Evolutionary conservation across 2,888 invertebrate genomes (phyloP).

Genomic region (Caenorhabditis imperialis): DNA sequence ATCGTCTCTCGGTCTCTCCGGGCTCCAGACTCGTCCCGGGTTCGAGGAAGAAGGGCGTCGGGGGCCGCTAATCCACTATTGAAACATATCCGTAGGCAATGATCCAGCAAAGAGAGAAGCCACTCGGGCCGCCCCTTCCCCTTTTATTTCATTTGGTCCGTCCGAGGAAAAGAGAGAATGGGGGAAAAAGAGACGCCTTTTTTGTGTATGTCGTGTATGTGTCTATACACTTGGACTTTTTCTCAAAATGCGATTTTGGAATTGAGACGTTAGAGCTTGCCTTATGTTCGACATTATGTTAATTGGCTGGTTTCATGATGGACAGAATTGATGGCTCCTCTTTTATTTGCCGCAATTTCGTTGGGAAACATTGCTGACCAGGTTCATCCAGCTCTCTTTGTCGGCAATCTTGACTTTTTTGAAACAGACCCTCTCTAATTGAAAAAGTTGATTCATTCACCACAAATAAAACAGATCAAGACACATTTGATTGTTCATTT

Average conservation of each 20-base stretch:
- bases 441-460: too few relatives aligned
- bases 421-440: too few relatives aligned
- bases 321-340: too few relatives aligned
- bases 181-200: constrained; percentile 15
- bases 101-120: constrained; percentile 29
- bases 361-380: too few relatives aligned
- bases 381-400: too few relatives aligned
- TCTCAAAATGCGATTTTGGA: constrained; percentile 11
- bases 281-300: too few relatives aligned
- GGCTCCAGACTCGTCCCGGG: constrained; percentile 9
- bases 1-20: constrained; percentile 21
- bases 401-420: too few relatives aligned
- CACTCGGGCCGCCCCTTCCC: constrained; percentile 16
- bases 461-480: too few relatives aligned
- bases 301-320: too few relatives aligned
- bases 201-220: constrained; percentile 48
- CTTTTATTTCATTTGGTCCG: constrained; percentile 47
- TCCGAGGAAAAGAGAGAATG: too few relatives aligned
- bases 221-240: constrained; percentile 39
- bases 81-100: constrained; percentile 55
- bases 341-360: constrained; percentile 5
- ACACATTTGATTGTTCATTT: too few relatives aligned
- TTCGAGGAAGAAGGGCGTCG: constrained; percentile 28
- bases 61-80: constrained; percentile 47
- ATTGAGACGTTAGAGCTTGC: too few relatives aligned